Evolutionary conservation across 2,797 vertebrate genomes (phyloP).

Genomic region (Sebastes umbrosus): DNA sequence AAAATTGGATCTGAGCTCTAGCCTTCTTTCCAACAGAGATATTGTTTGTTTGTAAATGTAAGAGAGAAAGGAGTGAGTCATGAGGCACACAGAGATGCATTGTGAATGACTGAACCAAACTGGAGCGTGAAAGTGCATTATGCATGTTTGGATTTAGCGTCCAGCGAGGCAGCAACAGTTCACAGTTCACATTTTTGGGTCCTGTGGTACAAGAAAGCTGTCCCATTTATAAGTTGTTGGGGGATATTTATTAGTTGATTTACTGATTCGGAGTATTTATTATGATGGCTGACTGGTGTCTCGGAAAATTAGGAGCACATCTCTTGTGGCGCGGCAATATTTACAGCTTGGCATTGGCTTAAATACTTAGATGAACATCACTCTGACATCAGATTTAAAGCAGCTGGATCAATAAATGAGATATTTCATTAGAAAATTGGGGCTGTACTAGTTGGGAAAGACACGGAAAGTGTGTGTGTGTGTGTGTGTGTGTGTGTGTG

Average conservation of each 20-base stretch:
- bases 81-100: conserved; percentile 10
- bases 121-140: conserved; percentile 63
- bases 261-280: conserved; percentile 13
- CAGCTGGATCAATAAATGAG: conserved; percentile 48
- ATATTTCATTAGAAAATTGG: conserved; percentile 26
- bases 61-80: conserved; percentile 43
- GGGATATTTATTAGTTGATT: conserved; percentile 18
- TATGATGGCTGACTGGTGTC: conserved; percentile 25
- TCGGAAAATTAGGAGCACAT: conserved; percentile 20
- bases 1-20: neutral
- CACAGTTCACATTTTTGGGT: neutral
- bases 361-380: conserved; percentile 20
- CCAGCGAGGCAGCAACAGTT: conserved; percentile 2
- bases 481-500: conserved; percentile 9
- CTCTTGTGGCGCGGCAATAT: conserved; percentile 18
- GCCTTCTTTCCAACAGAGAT: neutral
- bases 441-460: conserved; percentile 44
- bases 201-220: neutral
- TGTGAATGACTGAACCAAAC: conserved; percentile 47
- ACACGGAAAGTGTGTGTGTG: conserved; percentile 13
- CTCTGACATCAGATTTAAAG: conserved; percentile 36
- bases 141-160: conserved; percentile 36
- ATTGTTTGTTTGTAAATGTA: conserved; percentile 22
- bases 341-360: conserved; percentile 13
- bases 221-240: neutral